These are phyloP conservation scores for Iselma pallidipennis DNA, from an alignment of 2,888 invertebrate species.

Conservation along the genomic window DNA sequence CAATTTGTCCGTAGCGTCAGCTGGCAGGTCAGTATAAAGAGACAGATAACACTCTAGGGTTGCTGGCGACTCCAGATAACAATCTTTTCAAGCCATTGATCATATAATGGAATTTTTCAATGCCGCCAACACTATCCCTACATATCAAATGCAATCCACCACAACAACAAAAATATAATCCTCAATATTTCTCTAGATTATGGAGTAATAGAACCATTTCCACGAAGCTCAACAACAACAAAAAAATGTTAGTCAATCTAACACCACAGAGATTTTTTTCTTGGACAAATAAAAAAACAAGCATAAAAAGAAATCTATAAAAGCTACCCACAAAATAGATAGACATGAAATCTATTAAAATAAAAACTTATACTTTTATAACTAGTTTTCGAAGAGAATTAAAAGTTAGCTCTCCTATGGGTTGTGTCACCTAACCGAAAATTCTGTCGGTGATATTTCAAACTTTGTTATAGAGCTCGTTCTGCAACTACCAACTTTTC, in stretches of 20 bases:
- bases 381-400: slow-evolving; percentile 24
- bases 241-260: neutral
- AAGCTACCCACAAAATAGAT: neutral
- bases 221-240: neutral
- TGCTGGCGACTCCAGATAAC: neutral
- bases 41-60: neutral
- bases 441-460: slow-evolving; percentile 17
- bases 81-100: neutral
- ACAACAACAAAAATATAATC: neutral
- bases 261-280: neutral
- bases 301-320: neutral
- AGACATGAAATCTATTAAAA: slow-evolving; percentile 19
- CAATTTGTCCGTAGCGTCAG: neutral
- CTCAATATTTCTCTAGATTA: neutral
- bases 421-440: slow-evolving; percentile 9
- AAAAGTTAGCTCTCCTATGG: slow-evolving; percentile 16
- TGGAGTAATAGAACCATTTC: neutral
- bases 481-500: neutral
- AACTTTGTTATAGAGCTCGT: slow-evolving; percentile 15
- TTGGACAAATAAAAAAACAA: neutral
- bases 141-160: neutral
- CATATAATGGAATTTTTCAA: neutral
- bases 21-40: neutral
- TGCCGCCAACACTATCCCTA: neutral
- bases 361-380: slow-evolving; percentile 19